These are phyloP conservation scores for Trididemnum clinides DNA, from an alignment of 23 tunicate genomes.

Conservation along the genomic window DNA sequence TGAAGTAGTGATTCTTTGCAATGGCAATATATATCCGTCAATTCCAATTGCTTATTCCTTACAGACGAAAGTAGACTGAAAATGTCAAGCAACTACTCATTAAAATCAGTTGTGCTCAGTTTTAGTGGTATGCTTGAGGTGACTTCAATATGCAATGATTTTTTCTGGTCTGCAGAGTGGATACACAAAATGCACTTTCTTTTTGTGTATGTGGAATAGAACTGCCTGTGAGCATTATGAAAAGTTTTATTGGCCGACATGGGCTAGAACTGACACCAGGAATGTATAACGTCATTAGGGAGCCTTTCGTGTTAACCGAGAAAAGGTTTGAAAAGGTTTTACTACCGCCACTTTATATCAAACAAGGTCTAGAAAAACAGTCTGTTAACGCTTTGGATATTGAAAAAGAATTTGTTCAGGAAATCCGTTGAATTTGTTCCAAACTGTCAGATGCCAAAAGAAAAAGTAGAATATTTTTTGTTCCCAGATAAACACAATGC, in stretches of 20 bases:
- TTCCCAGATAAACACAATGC: too few species aligned
- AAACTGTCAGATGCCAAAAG: conserved; percentile 4
- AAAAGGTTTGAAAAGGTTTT: background rate
- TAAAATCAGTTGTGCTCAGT: conserved; percentile 9
- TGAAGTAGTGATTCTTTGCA: conserved; percentile 6
- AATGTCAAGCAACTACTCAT: conserved; percentile 23
- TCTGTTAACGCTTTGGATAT: conserved; percentile 30
- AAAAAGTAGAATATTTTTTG: background rate
- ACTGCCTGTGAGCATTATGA: conserved; percentile 3
- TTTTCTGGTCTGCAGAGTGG: conserved; percentile 23
- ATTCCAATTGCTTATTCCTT: conserved; percentile 1
- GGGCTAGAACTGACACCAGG: background rate
- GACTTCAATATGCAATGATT: background rate
- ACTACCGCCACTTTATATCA: background rate
- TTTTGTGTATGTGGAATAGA: conserved; percentile 18
- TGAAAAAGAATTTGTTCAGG: conserved; percentile 4
- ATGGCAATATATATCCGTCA: conserved; percentile 31
- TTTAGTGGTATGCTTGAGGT: conserved; percentile 21
- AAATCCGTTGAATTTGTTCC: conserved; percentile 15
- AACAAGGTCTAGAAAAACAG: background rate
- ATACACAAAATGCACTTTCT: conserved; percentile 22
- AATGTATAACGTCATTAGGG: conserved; percentile 4
- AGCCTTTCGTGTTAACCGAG: conserved; percentile 24
- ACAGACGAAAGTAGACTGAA: background rate
- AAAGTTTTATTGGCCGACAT: conserved; percentile 7